Evolutionary conservation across 2,888 invertebrate genomes (phyloP).

Genomic region (Drosophila nigricruria): DNA sequence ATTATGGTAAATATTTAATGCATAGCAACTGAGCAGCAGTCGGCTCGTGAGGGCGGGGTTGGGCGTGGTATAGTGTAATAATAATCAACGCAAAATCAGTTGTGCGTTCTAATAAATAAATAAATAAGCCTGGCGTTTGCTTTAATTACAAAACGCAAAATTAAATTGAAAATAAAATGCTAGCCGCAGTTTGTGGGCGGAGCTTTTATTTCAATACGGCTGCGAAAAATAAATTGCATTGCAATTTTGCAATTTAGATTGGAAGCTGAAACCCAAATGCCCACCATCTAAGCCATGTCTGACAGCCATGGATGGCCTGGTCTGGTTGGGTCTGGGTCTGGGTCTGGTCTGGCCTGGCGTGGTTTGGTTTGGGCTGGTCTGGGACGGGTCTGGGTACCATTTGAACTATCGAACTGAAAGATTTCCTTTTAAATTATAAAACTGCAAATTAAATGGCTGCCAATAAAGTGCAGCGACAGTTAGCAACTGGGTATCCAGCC

Average conservation of each 20-base stretch:
- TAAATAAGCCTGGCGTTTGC: slow-evolving; percentile 71
- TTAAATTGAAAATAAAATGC: slow-evolving; percentile 76
- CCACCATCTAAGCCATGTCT: slow-evolving; percentile 33
- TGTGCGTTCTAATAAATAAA: slow-evolving; percentile 78
- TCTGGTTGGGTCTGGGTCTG: background rate
- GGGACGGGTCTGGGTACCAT: slow-evolving; percentile 34
- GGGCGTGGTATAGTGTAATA: slow-evolving; percentile 62
- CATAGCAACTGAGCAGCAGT: slow-evolving; percentile 38
- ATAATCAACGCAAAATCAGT: slow-evolving; percentile 79
- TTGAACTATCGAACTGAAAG: slow-evolving; percentile 80
- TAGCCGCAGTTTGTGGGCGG: slow-evolving; percentile 55
- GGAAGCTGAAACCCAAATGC: slow-evolving; percentile 18
- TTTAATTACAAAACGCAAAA: slow-evolving; percentile 75
- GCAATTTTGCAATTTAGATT: slow-evolving; percentile 58
- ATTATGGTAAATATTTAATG: slow-evolving; percentile 80
- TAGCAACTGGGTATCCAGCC: slow-evolving; percentile 36
- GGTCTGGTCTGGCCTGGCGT: background rate
- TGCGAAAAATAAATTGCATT: slow-evolving; percentile 59
- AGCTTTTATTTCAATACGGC: slow-evolving; percentile 32
- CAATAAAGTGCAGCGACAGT: slow-evolving; percentile 62
- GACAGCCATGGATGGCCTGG: slow-evolving; percentile 40
- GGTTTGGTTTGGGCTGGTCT: background rate
- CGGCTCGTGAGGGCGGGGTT: background rate
- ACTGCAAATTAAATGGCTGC: slow-evolving; percentile 79
- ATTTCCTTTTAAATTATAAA: slow-evolving; percentile 79